Evolutionary conservation across 2,888 invertebrate species (phyloP).

Genomic region (Euproctis similis): DNA sequence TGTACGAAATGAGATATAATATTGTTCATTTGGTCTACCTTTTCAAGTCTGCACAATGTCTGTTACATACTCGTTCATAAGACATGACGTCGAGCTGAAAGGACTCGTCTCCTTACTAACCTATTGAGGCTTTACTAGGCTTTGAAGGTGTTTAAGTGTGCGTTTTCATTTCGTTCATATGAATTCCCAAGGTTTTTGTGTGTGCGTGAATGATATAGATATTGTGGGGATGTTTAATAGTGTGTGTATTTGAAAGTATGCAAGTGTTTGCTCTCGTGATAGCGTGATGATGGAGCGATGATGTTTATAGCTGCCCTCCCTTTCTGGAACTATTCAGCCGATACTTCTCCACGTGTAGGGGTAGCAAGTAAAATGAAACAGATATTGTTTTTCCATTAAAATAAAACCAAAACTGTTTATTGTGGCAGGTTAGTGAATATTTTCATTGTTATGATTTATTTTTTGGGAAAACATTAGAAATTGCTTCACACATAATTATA

Average conservation of each 20-base stretch:
- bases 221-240: slow-evolving; percentile 14
- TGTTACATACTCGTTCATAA: slow-evolving; percentile 23
- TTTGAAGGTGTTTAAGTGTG: slow-evolving; percentile 11
- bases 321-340: slow-evolving; percentile 53
- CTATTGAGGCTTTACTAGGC: neutral
- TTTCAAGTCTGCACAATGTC: too few relatives aligned
- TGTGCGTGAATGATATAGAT: slow-evolving; percentile 52
- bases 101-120: slow-evolving; percentile 21
- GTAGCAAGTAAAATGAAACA: slow-evolving; percentile 10
- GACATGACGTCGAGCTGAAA: slow-evolving; percentile 22
- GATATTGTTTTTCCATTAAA: too few relatives aligned
- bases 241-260: slow-evolving; percentile 29
- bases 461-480: too few relatives aligned
- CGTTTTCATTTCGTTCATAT: slow-evolving; percentile 22
- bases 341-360: slow-evolving; percentile 31
- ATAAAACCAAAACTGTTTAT: too few relatives aligned
- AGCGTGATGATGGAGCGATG: slow-evolving; percentile 48
- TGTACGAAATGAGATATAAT: too few relatives aligned
- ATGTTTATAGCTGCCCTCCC: slow-evolving; percentile 56
- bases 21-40: too few relatives aligned
- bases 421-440: too few relatives aligned
- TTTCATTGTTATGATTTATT: too few relatives aligned
- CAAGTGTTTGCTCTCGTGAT: slow-evolving; percentile 60
- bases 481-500: too few relatives aligned
- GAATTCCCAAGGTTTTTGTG: slow-evolving; percentile 28